Evolutionary conservation across 2,797 vertebrate species (phyloP).

Genomic region (Gila robusta): DNA sequence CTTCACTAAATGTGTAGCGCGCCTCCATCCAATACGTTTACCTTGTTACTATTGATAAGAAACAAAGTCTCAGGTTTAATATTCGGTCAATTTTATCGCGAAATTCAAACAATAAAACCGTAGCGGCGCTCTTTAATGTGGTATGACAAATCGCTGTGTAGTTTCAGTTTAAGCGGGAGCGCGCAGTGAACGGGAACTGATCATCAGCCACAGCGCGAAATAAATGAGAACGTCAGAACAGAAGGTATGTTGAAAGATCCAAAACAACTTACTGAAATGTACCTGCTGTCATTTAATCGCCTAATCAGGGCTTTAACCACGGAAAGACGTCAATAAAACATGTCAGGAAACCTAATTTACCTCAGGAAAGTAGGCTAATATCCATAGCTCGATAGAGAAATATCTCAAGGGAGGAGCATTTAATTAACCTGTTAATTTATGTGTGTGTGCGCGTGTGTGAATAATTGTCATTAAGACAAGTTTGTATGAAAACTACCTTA

Average conservation of each 20-base stretch:
- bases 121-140: not conserved
- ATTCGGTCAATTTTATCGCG: not conserved
- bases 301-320: not conserved
- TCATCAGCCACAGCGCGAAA: too few species aligned
- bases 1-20: not conserved
- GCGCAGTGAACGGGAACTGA: not conserved
- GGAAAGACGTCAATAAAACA: too few species aligned
- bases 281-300: not conserved
- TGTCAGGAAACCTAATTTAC: not conserved
- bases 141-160: not conserved
- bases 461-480: not conserved
- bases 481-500: not conserved
- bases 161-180: not conserved
- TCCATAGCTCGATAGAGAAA: not conserved
- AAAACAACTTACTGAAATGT: not conserved
- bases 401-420: not conserved
- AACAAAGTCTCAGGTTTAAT: not conserved
- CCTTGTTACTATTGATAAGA: not conserved
- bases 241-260: too few species aligned
- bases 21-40: not conserved
- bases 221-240: too few species aligned
- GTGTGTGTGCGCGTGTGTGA: not conserved
- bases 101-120: not conserved
- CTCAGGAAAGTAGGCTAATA: not conserved
- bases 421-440: not conserved